Evolutionary conservation across 2,113 vertebrate genomes (phyloP).

Genomic region (Bucco capensis): DNA sequence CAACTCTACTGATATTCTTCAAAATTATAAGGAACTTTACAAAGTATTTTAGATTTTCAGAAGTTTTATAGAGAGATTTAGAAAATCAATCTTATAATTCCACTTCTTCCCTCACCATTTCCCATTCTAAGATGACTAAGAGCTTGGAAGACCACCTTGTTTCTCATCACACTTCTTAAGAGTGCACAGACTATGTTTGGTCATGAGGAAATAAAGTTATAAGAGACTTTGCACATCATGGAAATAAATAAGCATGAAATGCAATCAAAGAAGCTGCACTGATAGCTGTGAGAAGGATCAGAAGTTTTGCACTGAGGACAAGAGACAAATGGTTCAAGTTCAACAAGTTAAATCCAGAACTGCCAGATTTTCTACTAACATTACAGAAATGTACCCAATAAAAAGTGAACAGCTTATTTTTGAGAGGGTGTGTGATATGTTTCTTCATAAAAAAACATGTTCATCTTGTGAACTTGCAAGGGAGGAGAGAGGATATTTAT

Average conservation of each 20-base stretch:
- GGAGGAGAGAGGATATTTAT: neutral
- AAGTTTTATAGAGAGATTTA: neutral
- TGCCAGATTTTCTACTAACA: fast-evolving
- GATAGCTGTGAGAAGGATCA: neutral
- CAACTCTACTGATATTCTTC: neutral
- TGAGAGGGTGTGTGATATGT: neutral
- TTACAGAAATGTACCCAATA: neutral
- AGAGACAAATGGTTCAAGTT: neutral
- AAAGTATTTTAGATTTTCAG: neutral
- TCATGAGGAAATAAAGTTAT: neutral
- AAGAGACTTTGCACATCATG: neutral
- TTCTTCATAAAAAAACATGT: neutral
- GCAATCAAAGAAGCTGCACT: too few relatives aligned
- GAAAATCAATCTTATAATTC: neutral
- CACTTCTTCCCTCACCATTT: fast-evolving
- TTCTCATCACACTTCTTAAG: neutral
- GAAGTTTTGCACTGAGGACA: neutral
- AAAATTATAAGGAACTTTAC: neutral
- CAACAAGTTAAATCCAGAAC: neutral
- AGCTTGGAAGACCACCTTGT: neutral
- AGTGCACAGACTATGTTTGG: neutral
- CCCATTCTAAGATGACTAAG: neutral
- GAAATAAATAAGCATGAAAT: neutral
- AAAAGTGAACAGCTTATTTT: neutral
- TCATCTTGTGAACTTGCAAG: neutral